These are phyloP conservation scores for Zoanthus sociatus DNA, from an alignment of 92 coral and sea anemone species.

Conservation along the genomic window DNA sequence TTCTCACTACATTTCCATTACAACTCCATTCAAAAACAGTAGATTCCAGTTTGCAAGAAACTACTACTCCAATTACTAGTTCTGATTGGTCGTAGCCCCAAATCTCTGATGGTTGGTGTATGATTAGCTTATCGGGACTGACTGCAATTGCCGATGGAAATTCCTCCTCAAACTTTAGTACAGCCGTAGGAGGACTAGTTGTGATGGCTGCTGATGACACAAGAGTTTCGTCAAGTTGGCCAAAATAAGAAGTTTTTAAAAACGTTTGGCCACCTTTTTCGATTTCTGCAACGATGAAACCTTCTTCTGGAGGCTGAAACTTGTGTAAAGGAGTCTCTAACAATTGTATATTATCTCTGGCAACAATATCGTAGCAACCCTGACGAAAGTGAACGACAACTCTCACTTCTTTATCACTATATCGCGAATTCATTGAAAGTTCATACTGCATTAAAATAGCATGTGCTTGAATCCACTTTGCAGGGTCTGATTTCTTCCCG, in stretches of 20 bases:
- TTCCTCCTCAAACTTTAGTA: not conserved
- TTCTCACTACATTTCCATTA: conserved; percentile 20
- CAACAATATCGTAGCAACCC: not conserved
- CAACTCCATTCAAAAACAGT: conserved; percentile 2
- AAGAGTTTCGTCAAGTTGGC: not conserved
- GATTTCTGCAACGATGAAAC: not conserved
- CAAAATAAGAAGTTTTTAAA: not conserved
- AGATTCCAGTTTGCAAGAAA: conserved; percentile 16
- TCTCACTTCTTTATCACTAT: no score
- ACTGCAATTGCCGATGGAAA: no score
- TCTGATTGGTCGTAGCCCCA: conserved; percentile 31
- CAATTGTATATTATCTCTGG: not conserved
- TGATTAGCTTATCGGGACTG: no score
- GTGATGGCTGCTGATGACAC: not conserved
- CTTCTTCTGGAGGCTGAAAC: not conserved
- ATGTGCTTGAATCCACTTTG: not conserved
- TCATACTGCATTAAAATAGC: not conserved
- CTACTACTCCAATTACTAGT: conserved; percentile 37
- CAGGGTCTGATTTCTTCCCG: conserved; percentile 2
- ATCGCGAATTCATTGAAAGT: not conserved
- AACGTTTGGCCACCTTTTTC: not conserved
- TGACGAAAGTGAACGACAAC: no score
- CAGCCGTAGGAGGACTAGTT: not conserved
- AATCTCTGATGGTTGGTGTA: conserved; percentile 35
- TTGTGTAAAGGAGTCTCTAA: not conserved